A percentile compares a stretch with the other conserved stretches of the same genome.
Evolutionary conservation across 2,888 invertebrate species (phyloP).

Genomic region (Dascillus cervinus): DNA sequence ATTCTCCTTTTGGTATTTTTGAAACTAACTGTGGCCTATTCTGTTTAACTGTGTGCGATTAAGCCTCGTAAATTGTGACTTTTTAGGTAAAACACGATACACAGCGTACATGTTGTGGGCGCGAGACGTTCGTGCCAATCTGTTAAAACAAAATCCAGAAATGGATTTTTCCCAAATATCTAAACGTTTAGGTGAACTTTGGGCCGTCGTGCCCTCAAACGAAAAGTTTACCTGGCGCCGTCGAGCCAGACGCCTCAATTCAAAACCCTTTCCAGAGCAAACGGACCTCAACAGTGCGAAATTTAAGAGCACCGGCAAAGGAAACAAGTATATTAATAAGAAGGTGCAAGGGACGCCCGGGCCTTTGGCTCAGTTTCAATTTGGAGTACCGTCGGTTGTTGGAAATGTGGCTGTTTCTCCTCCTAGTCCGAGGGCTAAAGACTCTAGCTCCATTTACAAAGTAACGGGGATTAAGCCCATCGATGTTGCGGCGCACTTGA

Average conservation of each 20-base stretch:
- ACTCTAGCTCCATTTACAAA: conserved; percentile 44
- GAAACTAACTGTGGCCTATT: background rate
- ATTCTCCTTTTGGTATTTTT: too few relatives aligned
- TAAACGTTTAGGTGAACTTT: conserved; percentile 78
- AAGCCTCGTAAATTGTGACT: conserved; percentile 7
- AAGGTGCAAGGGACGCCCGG: conserved; percentile 17
- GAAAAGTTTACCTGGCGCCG: conserved; percentile 71
- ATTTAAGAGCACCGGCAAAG: conserved; percentile 12
- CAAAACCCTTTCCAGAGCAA: conserved; percentile 22
- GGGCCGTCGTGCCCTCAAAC: conserved; percentile 69
- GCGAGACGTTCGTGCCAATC: conserved; percentile 68
- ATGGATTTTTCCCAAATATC: conserved; percentile 81
- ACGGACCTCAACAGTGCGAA: conserved; percentile 15
- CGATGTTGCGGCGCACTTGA: conserved; percentile 88
- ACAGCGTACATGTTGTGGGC: conserved; percentile 93
- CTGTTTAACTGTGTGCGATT: conserved; percentile 1
- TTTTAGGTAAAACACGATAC: conserved; percentile 58
- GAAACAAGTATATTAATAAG: conserved; percentile 44
- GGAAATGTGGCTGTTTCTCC: conserved; percentile 34
- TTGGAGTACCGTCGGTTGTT: conserved; percentile 36
- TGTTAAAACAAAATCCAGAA: conserved; percentile 63
- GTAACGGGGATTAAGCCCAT: conserved; percentile 71
- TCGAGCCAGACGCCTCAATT: conserved; percentile 59
- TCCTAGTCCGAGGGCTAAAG: conserved; percentile 36
- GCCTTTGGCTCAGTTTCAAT: conserved; percentile 28